Conservation (phyloP, 2,113 vertebrate species). For the Buteo buteo region DNA sequence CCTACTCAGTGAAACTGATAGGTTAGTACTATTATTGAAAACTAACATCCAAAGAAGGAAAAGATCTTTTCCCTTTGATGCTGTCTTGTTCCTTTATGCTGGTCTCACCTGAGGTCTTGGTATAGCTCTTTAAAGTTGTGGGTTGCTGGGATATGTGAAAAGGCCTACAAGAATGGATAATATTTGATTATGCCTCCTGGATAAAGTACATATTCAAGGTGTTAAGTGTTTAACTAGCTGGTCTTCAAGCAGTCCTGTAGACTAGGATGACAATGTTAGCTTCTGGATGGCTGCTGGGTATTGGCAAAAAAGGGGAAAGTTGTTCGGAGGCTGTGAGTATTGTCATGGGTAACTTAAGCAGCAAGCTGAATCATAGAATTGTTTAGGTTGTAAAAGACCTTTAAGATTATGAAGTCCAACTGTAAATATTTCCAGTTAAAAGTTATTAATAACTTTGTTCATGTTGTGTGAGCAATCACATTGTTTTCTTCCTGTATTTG, state of each 20-base stretch:
- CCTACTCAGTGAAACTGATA: not conserved
- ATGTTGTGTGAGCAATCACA: not conserved
- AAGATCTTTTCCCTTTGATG: not conserved
- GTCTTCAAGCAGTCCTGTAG: not conserved
- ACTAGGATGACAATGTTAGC: not conserved
- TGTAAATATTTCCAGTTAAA: not conserved
- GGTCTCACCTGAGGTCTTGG: not conserved
- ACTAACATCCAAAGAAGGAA: not conserved
- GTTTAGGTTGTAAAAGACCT: too few relatives aligned
- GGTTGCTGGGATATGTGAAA: not conserved
- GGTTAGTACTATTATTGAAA: not conserved
- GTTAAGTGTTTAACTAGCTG: not conserved
- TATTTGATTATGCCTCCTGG: not conserved
- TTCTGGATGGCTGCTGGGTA: not conserved
- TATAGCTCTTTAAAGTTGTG: not conserved
- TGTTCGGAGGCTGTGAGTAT: not conserved
- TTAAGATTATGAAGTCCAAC: too few relatives aligned
- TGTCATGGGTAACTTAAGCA: not conserved
- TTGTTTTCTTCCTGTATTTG: slow-evolving; percentile 50
- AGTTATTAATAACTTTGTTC: not conserved
- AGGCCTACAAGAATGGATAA: not conserved
- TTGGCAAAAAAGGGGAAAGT: not conserved
- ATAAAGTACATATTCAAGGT: not conserved
- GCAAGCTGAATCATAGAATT: not conserved
- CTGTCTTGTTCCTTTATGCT: not conserved